phyloP scores from a whole-genome alignment of 2,113 vertebrate species.

The Rhipidura dahli region DNA sequence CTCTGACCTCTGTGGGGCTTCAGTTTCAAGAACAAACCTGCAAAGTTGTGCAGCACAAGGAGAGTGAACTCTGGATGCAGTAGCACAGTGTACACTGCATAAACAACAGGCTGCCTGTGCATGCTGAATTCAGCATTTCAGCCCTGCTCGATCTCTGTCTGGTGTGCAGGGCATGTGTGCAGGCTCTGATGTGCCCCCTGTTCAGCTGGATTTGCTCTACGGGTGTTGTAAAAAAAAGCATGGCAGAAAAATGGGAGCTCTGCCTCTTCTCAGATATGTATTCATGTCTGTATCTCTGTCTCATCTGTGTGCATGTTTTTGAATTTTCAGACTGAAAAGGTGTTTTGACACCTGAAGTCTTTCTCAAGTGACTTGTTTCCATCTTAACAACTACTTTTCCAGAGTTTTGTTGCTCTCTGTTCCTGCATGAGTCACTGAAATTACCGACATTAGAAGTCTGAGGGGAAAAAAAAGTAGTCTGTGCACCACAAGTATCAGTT shows the following conservation, averaged over 20 bases:
- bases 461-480: background rate
- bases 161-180: fast-evolving
- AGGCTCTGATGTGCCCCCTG: background rate
- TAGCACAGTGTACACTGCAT: fast-evolving
- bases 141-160: fast-evolving
- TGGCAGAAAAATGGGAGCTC: background rate
- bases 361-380: background rate
- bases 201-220: background rate
- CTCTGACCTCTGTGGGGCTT: background rate
- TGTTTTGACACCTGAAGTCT: background rate
- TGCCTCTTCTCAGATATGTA: background rate
- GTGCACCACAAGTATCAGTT: background rate
- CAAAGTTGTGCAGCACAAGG: background rate
- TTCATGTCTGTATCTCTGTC: background rate
- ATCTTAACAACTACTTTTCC: background rate
- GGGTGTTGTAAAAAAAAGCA: background rate
- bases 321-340: background rate
- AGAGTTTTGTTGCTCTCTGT: background rate
- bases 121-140: background rate
- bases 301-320: background rate
- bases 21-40: background rate
- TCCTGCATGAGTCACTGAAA: background rate
- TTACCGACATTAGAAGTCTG: background rate
- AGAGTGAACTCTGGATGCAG: background rate
- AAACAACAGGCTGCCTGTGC: background rate